Conservation (phyloP, 53 echinoderm and acorn worm species). For the Stichopus horrens region DNA sequence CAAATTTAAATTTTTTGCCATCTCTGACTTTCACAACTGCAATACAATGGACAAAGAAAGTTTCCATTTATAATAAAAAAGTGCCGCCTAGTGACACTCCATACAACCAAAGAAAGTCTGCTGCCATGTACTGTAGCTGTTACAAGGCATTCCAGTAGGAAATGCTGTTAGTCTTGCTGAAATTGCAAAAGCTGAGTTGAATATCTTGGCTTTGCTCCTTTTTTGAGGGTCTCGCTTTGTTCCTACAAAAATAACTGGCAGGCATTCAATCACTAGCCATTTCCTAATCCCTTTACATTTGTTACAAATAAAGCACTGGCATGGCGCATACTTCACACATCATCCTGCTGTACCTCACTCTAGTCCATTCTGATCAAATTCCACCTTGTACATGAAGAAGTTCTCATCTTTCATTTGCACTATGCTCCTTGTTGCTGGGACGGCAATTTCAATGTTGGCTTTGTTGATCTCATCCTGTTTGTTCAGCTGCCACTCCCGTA, state of each 20-base stretch:
- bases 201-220: too few species aligned
- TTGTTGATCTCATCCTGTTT: conserved; percentile 76
- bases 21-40: too few species aligned
- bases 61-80: too few species aligned
- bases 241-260: conserved; percentile 14
- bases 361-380: conserved; percentile 60
- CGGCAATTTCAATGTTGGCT: conserved; percentile 82
- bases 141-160: too few species aligned
- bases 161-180: too few species aligned
- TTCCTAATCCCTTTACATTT: conserved; percentile 21
- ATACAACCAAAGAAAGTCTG: too few species aligned
- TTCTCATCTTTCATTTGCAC: conserved; percentile 99
- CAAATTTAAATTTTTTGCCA: too few species aligned
- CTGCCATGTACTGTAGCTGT: too few species aligned
- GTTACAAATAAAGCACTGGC: conserved; percentile 46
- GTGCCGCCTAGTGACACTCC: too few species aligned
- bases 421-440: conserved; percentile 84
- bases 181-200: too few species aligned
- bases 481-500: conserved; percentile 89
- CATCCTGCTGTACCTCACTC: not conserved
- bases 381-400: conserved; percentile 99
- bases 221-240: too few species aligned
- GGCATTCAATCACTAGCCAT: not conserved
- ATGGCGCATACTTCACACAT: conserved; percentile 9
- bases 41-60: too few species aligned